phyloP scores from a whole-genome alignment of 2,888 invertebrate species.

The Melinaea marsaeus region DNA sequence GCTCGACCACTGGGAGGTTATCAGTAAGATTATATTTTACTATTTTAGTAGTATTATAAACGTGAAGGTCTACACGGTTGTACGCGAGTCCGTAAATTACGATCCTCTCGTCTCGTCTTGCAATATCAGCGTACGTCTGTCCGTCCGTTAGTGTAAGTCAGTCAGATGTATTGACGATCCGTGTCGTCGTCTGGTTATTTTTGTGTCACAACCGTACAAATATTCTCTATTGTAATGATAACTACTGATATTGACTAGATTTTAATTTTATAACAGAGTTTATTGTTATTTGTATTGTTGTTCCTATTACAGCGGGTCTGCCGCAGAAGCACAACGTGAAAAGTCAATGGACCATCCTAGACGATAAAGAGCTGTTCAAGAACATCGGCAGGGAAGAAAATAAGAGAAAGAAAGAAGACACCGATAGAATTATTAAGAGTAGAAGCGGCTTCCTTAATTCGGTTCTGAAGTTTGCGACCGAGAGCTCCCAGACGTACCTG shows the following conservation, averaged over 20 bases:
- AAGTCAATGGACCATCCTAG: constrained; percentile 59
- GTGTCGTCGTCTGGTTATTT: too few relatives aligned
- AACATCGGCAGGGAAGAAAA: constrained; percentile 35
- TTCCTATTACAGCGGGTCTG: constrained; percentile 45
- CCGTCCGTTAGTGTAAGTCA: too few relatives aligned
- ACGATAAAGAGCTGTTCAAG: constrained; percentile 47
- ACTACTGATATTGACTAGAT: too few relatives aligned
- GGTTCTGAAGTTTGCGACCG: constrained; percentile 68
- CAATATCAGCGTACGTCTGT: too few relatives aligned
- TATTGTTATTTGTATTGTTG: background rate
- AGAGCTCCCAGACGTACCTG: constrained; percentile 68
- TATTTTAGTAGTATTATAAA: background rate
- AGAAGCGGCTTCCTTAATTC: constrained; percentile 56
- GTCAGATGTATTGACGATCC: too few relatives aligned
- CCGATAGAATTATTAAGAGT: constrained; percentile 49
- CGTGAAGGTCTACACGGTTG: background rate
- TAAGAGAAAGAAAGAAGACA: constrained; percentile 34
- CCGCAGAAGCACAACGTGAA: constrained; percentile 56
- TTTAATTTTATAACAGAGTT: too few relatives aligned
- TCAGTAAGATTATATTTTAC: constrained; percentile 52
- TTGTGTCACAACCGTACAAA: too few relatives aligned
- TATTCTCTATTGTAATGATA: too few relatives aligned
- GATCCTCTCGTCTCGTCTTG: too few relatives aligned
- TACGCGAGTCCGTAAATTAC: too few relatives aligned
- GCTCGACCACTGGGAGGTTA: constrained; percentile 67